Base-by-base conservation (phyloP, 1,140 invertebrate genomes). In the Zaprionus kolodkinae region DNA sequence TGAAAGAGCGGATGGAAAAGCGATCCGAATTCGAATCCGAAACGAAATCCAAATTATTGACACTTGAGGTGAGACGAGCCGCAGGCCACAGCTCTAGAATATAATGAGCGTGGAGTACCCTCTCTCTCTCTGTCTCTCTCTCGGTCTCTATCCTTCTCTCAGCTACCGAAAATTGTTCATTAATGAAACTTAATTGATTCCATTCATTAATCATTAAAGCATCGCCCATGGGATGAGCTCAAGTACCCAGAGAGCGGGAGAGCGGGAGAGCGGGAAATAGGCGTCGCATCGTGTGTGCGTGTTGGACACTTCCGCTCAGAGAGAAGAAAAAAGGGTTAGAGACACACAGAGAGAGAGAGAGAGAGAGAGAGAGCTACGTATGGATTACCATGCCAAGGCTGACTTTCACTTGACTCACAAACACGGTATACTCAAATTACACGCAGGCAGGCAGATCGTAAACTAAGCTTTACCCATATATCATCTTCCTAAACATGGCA, bases 151-250 rank as follows among this genome's bases (percentile, higher is more conserved):
- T 70, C 79, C 66, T 67, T 63, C 55, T 55, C 70, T 74, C 67
- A 63, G 79, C 79, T 71, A 78, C 74, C 82, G 78, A 81, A 87
- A 91, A 87, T 91, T 87, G 84, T 91, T 91, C 84, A 82, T 91
- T 91, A 91, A 85, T 91, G 88, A 91, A 91, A 88, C 79, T 91
- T 88, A 91, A 91, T 91, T 91, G 88, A 91, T 91, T 91, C 76
- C 84, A 91, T 91, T 91, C 88, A 91, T 91, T 91, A 91, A 91
- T 91, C 88, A 91, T 91, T 82, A 91, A 66, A 66, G 72, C 66
- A 63, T 68, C 59, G 59, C 75, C 59, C 63, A 45, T 56, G 55
- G 54, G 65, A 70, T 65, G 55, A 68, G 38, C 35, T 57, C 6
- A 57, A 35, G 27, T 50, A 50, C 17, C 45, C 10, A 50, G 12